phyloP scores from a whole-genome alignment of 2,113 vertebrate species.

The Phainopepla nitens region DNA sequence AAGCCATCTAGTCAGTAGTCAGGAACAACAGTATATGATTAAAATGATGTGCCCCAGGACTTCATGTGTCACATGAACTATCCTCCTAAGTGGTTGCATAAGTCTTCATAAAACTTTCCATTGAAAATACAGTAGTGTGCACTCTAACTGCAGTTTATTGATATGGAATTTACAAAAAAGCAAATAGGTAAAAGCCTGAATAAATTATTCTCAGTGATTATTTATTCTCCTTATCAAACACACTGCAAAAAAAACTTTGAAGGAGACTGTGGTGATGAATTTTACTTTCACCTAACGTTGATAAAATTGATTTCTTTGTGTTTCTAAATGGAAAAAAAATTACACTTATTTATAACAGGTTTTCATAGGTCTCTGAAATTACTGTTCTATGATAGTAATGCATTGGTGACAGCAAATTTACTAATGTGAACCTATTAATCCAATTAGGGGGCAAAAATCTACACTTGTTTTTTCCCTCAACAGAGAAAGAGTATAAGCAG shows the following conservation, averaged over 20 bases:
- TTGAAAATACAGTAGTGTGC: background rate
- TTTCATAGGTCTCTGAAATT: slow-evolving; percentile 4
- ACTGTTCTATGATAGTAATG: background rate
- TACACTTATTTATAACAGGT: background rate
- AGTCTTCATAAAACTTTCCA: background rate
- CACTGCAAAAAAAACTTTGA: background rate
- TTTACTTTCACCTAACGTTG: background rate
- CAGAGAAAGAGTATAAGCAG: background rate
- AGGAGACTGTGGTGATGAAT: background rate
- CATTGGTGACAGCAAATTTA: background rate
- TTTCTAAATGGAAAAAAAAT: background rate
- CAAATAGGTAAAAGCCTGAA: background rate
- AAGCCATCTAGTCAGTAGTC: background rate
- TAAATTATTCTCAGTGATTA: background rate
- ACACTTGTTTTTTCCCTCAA: background rate
- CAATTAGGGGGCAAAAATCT: background rate
- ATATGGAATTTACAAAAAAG: background rate
- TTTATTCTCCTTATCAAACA: background rate
- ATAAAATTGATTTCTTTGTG: background rate
- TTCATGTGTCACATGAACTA: background rate
- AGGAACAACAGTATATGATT: background rate
- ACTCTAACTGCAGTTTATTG: background rate
- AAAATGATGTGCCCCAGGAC: background rate
- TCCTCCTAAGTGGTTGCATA: background rate
- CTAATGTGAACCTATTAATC: background rate